phyloP scores from a whole-genome alignment of 2,113 vertebrate genomes.

The Lagopus muta region DNA sequence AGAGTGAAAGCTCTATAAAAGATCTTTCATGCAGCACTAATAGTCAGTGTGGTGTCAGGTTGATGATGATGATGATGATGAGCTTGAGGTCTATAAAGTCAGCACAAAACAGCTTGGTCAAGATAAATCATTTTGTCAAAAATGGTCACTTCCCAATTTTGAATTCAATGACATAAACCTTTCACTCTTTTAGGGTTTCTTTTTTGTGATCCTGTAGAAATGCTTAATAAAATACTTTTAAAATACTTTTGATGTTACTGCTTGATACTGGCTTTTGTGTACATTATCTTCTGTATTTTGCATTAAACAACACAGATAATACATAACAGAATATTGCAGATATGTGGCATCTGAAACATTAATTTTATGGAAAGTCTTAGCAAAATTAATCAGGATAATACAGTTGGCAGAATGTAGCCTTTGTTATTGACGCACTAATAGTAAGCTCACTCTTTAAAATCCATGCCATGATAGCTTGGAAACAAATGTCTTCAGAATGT shows the following conservation, averaged over 20 bases:
- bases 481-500: background rate
- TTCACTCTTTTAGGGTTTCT: background rate
- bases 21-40: background rate
- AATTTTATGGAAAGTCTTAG: background rate
- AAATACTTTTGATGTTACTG: background rate
- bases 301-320: background rate
- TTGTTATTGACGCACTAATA: background rate
- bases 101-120: background rate
- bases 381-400: constrained; percentile 34
- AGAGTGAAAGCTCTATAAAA: background rate
- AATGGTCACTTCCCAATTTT: background rate
- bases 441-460: constrained; percentile 8
- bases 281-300: background rate
- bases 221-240: background rate
- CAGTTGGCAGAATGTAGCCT: background rate
- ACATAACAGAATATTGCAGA: background rate
- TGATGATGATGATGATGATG: background rate
- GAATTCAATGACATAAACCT: background rate
- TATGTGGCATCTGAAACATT: background rate
- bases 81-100: background rate
- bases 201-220: background rate
- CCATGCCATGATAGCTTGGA: background rate
- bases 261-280: background rate
- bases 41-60: background rate
- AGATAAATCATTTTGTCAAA: background rate